phyloP scores from a whole-genome alignment of 2,113 vertebrate genomes.

The Pseudorasbora parva region DNA sequence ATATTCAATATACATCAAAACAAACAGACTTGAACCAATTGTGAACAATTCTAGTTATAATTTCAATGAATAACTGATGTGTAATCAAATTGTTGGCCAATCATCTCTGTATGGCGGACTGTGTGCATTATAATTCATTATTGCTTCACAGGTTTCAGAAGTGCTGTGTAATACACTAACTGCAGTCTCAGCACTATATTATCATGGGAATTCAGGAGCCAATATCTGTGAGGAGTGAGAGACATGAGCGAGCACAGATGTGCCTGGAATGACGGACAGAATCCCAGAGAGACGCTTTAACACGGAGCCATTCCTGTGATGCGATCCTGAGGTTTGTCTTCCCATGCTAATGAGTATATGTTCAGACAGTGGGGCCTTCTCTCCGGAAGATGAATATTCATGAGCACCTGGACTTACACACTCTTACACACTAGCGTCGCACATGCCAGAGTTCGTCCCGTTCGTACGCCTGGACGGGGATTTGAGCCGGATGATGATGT shows the following conservation, averaged over 20 bases:
- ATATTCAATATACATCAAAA: background rate
- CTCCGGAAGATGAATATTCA: conserved; percentile 53
- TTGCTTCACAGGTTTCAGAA: background rate
- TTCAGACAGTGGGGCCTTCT: conserved; percentile 46
- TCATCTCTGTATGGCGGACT: background rate
- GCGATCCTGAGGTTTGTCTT: background rate
- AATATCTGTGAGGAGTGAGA: background rate
- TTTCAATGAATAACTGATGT: background rate
- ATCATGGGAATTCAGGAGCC: background rate
- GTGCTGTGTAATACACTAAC: background rate
- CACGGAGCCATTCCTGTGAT: background rate
- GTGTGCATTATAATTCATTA: conserved; percentile 19
- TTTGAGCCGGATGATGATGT: background rate
- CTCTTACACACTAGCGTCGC: conserved; percentile 15
- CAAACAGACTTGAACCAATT: background rate
- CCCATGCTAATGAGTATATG: conserved; percentile 29
- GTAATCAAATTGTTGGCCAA: background rate
- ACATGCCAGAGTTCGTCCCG: background rate
- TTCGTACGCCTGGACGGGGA: background rate
- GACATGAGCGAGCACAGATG: background rate
- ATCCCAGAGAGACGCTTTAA: background rate
- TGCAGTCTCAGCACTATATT: conserved; percentile 22
- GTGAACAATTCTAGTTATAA: background rate
- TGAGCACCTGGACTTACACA: conserved; percentile 55
- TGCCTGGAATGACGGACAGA: background rate